Conservation (phyloP, 1,140 invertebrate species). For the Physella acuta region DNA sequence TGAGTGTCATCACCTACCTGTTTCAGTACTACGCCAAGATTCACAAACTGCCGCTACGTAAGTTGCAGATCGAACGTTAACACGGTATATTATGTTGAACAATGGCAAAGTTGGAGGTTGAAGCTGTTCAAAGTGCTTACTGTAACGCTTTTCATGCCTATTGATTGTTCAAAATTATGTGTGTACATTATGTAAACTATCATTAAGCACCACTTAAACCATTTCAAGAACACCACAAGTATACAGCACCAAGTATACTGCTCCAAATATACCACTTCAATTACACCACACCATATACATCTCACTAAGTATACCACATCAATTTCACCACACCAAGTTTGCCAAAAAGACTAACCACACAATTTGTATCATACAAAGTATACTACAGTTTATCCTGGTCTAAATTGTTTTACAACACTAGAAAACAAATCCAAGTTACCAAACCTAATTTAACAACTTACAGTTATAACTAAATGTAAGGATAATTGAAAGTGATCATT, state of each 20-base stretch:
- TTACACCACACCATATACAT: no score
- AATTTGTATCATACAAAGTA: no score
- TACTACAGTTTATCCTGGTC: no score
- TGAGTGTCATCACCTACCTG: conserved; percentile 87
- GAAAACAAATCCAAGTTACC: not conserved
- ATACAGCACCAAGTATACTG: not conserved
- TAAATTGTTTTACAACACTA: not conserved
- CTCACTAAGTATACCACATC: no score
- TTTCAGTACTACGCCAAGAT: conserved; percentile 92
- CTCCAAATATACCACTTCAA: no score
- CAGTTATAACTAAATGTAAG: not conserved
- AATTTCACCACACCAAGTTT: no score
- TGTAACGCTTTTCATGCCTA: not conserved
- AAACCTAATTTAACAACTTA: no score
- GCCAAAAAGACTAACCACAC: no score
- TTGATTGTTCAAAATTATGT: not conserved
- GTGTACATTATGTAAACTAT: not conserved
- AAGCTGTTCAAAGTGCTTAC: not conserved
- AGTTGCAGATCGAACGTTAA: conserved; percentile 16
- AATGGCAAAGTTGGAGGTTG: not conserved
- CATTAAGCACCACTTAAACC: not conserved
- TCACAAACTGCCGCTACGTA: conserved; percentile 56
- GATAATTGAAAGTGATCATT: not conserved
- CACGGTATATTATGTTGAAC: not conserved
- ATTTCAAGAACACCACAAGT: not conserved